These are phyloP conservation scores for Helarctos malayanus DNA, from an alignment of 2,797 vertebrate genomes.

Conservation along the genomic window DNA sequence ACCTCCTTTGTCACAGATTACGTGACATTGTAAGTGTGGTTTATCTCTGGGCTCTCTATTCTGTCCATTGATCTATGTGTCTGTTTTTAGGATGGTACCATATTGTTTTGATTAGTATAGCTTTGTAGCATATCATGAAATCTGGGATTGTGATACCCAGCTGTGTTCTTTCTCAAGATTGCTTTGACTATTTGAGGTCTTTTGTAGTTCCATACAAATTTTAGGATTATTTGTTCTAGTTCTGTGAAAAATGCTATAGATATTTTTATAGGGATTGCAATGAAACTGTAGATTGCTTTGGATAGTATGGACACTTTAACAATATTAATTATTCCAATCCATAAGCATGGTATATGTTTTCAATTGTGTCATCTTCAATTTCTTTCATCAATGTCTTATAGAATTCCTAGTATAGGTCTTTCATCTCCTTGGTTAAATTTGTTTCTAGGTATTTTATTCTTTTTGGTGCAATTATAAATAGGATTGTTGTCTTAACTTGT, in stretches of 20 bases:
- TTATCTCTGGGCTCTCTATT: not conserved
- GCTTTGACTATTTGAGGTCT: not conserved
- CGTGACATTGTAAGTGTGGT: not conserved
- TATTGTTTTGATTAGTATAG: not conserved
- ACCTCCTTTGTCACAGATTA: not conserved
- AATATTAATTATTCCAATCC: not conserved
- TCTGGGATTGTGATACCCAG: not conserved
- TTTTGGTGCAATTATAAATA: not conserved
- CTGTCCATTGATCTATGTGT: not conserved
- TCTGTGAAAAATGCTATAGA: not conserved
- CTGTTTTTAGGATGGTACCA: not conserved
- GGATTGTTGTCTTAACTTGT: not conserved
- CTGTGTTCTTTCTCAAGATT: not conserved
- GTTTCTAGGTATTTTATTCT: not conserved
- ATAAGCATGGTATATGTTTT: not conserved
- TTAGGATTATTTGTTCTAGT: not conserved
- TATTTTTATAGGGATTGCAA: not conserved
- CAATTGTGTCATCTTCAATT: not conserved
- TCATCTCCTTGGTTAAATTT: not conserved
- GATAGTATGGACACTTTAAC: not conserved
- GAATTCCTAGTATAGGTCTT: not conserved
- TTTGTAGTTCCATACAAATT: not conserved
- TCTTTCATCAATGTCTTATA: not conserved
- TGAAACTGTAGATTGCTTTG: not conserved
- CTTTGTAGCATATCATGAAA: not conserved